Conservation (phyloP, 2,888 invertebrate genomes). For the Diaphora mendica region DNA sequence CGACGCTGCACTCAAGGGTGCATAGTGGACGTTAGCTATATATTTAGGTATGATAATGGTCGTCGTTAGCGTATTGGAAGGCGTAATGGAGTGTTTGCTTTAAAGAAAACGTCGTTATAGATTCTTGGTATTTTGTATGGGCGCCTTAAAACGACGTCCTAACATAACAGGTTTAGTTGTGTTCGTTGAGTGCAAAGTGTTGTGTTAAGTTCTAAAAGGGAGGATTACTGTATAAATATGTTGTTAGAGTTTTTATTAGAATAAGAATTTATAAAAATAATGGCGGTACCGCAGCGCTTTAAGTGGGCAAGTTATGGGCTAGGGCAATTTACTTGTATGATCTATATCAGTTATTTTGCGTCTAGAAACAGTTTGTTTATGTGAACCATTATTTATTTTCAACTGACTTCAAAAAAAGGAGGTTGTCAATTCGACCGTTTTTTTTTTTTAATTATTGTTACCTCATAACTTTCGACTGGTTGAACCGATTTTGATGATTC, state of each 20-base stretch:
- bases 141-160: constrained; percentile 26
- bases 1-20: constrained; percentile 84
- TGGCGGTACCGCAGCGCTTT: background rate
- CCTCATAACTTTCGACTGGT: too few species aligned
- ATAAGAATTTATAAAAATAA: background rate
- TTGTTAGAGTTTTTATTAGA: constrained; percentile 19
- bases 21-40: constrained; percentile 74
- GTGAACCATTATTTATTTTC: background rate
- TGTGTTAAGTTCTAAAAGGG: constrained; percentile 22
- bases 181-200: constrained; percentile 38
- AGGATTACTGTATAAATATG: constrained; percentile 32
- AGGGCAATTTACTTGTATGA: background rate
- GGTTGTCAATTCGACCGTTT: too few species aligned
- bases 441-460: too few species aligned
- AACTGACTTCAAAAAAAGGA: too few species aligned
- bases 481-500: too few species aligned
- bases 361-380: background rate
- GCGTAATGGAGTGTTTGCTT: constrained; percentile 56
- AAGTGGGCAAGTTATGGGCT: background rate
- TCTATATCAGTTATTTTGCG: background rate
- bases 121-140: constrained; percentile 32
- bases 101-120: constrained; percentile 40
- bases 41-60: constrained; percentile 78
- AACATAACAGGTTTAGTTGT: constrained; percentile 36
- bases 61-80: constrained; percentile 74